Conservation (phyloP, 2,888 invertebrate species). For the Belgica antarctica region DNA sequence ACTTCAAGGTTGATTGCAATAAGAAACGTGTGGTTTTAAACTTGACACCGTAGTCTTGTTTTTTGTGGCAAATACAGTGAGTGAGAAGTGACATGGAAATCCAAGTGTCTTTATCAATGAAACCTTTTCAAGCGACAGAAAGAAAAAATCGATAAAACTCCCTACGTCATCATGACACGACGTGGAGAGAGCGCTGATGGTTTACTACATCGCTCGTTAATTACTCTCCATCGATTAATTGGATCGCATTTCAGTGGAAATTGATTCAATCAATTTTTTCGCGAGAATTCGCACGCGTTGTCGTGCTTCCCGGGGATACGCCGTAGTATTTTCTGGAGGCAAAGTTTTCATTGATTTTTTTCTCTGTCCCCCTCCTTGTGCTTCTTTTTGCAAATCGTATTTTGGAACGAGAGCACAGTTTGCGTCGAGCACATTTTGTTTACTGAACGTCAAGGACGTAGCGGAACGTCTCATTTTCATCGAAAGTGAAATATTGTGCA, state of each 20-base stretch:
- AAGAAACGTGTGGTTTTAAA: conserved; percentile 5
- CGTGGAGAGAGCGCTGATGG: neutral
- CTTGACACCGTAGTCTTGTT: neutral
- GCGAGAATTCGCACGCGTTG: neutral
- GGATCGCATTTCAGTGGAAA: too few species aligned
- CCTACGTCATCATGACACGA: neutral
- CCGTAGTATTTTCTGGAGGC: conserved; percentile 24
- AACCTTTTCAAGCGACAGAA: neutral
- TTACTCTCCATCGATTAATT: too few species aligned
- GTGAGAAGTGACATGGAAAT: neutral
- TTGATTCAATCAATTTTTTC: neutral
- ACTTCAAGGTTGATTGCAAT: conserved; percentile 12
- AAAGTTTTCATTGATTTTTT: conserved; percentile 20
- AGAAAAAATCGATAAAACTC: neutral
- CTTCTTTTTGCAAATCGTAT: neutral
- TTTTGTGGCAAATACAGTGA: neutral
- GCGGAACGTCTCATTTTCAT: neutral
- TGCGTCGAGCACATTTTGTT: conserved; percentile 10
- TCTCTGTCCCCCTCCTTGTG: neutral
- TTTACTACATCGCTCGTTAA: too few species aligned
- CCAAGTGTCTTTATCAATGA: conserved; percentile 24
- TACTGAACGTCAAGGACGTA: conserved; percentile 11
- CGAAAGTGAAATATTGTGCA: neutral
- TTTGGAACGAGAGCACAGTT: neutral
- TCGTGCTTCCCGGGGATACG: too few species aligned